Evolutionary conservation across 2,113 vertebrate genomes (phyloP), one percentile per base, ranked within the genome.

Genomic region (Chinchilla lanigera): DNA sequence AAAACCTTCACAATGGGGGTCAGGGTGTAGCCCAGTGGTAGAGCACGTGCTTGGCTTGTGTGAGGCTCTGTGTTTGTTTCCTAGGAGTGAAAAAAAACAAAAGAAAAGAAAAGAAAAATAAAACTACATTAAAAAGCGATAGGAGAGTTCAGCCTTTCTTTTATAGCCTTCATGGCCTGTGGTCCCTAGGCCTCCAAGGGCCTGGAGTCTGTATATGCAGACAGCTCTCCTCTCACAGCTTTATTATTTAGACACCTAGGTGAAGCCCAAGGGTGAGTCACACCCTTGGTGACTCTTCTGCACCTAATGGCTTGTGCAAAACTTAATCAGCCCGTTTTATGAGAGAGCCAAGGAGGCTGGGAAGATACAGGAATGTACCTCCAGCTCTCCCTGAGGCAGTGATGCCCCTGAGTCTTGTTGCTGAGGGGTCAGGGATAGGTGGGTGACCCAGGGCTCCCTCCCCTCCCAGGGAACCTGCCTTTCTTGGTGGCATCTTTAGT

Each of bases 281-380:
- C 30, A 35, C 90, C 84, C 41, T 90, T 30, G n/a, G 52, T 97
- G 69, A 83, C 86, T 87, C 50, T 83, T 81, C 54, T 56, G 5
- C 56, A 71, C 13, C 13, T 44, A 77, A 47, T 82, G 77, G 24
- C 71, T 94, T 41, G 71, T 93, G 44, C 44, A 41, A 92, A 58
- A 19, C 12, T 89, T 86, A 83, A 63, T 92, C 82, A 91, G 13
- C 10, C 5, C 58, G 6, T 82, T 88, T 96, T 41, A 54, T 44
- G 44, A 26, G 60, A 58, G 83, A 58, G 22, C 41, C 61, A 33
- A 61, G 50, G 52, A 61, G 71, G 69, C 19, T 33, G 12, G 71
- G 50, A 41, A 85, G n/a, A 30, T 58, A 30, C 89, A 41, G 52
- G n/a, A 20, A 38, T 3, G 19, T 50, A 33, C 20, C 22, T 54